Conservation (phyloP, 2,797 vertebrate species). For the Darevskia mixta region DNA sequence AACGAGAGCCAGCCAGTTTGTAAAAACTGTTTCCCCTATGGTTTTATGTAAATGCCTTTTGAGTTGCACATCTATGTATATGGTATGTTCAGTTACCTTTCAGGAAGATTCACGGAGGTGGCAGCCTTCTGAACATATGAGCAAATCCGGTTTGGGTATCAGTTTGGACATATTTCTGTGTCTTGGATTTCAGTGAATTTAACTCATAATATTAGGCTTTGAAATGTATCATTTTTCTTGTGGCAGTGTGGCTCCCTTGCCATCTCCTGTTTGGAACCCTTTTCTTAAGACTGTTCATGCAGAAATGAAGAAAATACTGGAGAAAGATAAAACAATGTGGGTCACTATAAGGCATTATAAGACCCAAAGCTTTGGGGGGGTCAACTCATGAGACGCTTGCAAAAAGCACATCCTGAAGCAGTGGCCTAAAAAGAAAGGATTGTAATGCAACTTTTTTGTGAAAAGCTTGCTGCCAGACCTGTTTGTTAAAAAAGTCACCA, state of each 20-base stretch:
- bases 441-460: background rate
- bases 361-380: background rate
- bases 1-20: background rate
- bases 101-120: background rate
- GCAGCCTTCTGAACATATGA: background rate
- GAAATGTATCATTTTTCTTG: background rate
- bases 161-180: background rate
- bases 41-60: background rate
- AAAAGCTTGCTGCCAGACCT: too few species aligned
- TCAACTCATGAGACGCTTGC: background rate
- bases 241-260: background rate
- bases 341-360: background rate
- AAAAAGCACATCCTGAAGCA: background rate
- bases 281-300: background rate
- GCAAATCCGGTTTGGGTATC: background rate
- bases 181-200: background rate
- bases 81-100: background rate
- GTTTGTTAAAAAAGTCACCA: background rate
- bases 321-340: background rate
- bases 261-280: background rate
- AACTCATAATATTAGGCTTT: background rate
- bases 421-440: background rate
- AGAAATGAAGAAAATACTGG: background rate
- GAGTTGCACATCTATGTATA: background rate
- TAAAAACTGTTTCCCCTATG: background rate